Conservation (phyloP, 2,113 vertebrate genomes). For the Syngnathus floridae region DNA sequence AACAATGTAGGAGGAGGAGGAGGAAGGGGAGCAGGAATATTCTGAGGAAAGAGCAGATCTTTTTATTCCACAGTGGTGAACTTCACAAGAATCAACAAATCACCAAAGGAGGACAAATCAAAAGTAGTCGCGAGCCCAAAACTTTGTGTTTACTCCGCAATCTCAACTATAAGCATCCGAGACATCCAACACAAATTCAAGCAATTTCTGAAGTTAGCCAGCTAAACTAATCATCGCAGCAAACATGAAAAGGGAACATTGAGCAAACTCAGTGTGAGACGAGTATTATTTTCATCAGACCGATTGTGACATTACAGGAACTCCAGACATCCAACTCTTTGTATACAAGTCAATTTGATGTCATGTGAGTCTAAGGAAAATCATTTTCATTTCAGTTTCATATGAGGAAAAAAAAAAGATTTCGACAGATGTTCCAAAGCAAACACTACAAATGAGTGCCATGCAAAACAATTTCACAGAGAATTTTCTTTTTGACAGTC, state of each 20-base stretch:
- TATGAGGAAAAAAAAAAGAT: neutral
- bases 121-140: conserved; percentile 58
- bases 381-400: neutral
- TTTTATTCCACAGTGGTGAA: conserved; percentile 47
- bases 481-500: conserved; percentile 48
- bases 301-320: neutral
- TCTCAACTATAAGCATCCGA: no score
- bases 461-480: neutral
- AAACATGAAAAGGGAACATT: no score
- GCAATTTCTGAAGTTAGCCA: no score
- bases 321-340: neutral
- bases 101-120: conserved; percentile 60
- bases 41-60: conserved; percentile 53
- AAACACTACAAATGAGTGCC: neutral
- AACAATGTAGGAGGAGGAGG: conserved; percentile 49
- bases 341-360: neutral
- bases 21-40: conserved; percentile 58
- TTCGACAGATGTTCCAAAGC: neutral
- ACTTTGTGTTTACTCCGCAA: no score
- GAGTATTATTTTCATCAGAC: no score
- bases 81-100: conserved; percentile 70
- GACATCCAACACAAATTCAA: no score
- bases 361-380: neutral
- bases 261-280: no score
- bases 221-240: no score